A percentile compares a stretch with the other conserved stretches of the same genome.
phyloP scores from a whole-genome alignment of 1,140 invertebrate genomes.

The Tigriopus japonicus region DNA sequence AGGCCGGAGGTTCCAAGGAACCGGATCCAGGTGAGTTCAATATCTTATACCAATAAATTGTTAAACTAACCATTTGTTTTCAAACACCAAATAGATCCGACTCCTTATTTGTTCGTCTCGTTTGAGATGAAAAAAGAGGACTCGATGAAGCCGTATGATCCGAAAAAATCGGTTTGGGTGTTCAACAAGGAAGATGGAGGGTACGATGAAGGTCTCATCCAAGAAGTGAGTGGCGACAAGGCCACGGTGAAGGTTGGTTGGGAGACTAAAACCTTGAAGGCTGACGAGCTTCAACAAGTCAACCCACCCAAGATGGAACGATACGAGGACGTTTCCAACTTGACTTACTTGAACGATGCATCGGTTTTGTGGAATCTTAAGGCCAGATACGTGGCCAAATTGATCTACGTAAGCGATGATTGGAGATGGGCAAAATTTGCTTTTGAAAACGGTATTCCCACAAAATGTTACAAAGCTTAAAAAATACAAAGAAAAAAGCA shows the following conservation, averaged over 20 bases:
- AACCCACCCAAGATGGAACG: constrained; percentile 47
- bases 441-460: not conserved
- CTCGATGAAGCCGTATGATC: too few relatives aligned
- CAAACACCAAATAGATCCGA: too few relatives aligned
- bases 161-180: too few relatives aligned
- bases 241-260: constrained; percentile 9
- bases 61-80: too few relatives aligned
- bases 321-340: constrained; percentile 42
- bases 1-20: too few relatives aligned
- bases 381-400: constrained; percentile 31
- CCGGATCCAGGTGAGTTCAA: too few relatives aligned
- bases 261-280: constrained; percentile 77
- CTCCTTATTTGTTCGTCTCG: too few relatives aligned
- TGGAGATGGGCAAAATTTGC: not conserved
- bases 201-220: constrained; percentile 8
- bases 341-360: constrained; percentile 45
- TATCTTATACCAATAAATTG: too few relatives aligned
- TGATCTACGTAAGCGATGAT: constrained; percentile 36
- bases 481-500: not conserved
- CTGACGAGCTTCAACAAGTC: constrained; percentile 89
- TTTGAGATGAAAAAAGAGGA: too few relatives aligned
- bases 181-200: constrained; percentile 85
- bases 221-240: constrained; percentile 10
- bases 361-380: constrained; percentile 39
- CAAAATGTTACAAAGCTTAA: not conserved